phyloP scores from a whole-genome alignment of 2,888 invertebrate genomes.

The Caenorhabditis sp. region DNA sequence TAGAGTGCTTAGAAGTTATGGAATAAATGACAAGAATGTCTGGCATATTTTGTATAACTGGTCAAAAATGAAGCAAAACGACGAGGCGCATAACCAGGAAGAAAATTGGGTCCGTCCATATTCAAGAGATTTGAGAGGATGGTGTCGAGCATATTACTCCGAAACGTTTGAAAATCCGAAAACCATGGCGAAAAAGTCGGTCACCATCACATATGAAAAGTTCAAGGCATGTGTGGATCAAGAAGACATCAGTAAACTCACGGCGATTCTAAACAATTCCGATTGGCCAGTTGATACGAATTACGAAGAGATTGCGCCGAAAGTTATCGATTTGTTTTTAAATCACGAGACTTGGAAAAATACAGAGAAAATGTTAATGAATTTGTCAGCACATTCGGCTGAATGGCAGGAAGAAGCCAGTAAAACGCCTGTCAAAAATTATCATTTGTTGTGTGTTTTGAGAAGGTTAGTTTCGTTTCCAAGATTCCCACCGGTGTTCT shows the following conservation, averaged over 20 bases:
- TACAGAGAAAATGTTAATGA: constrained; percentile 42
- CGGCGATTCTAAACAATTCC: constrained; percentile 24
- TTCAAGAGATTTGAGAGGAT: constrained; percentile 35
- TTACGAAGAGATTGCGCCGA: constrained; percentile 49
- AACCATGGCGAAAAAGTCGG: background rate
- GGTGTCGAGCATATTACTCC: constrained; percentile 38
- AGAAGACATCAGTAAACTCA: constrained; percentile 49
- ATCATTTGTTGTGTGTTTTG: constrained; percentile 50
- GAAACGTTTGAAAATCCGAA: constrained; percentile 35
- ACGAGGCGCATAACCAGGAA: constrained; percentile 7
- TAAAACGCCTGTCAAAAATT: constrained; percentile 50
- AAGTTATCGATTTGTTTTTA: constrained; percentile 48
- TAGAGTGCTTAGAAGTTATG: constrained; percentile 45
- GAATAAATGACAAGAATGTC: constrained; percentile 33
- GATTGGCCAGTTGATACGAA: constrained; percentile 58
- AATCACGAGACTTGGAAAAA: constrained; percentile 56
- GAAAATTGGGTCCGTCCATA: constrained; percentile 23
- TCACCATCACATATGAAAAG: constrained; percentile 26
- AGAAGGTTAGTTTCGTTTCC: constrained; percentile 12
- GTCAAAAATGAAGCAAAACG: constrained; percentile 33
- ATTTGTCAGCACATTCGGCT: constrained; percentile 30
- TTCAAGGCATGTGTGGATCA: constrained; percentile 42
- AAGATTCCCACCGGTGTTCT: no score
- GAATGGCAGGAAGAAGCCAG: constrained; percentile 21
- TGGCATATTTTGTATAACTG: constrained; percentile 42